Base-by-base conservation (phyloP, 2,888 invertebrate species). In the Serripes groenlandicus region DNA sequence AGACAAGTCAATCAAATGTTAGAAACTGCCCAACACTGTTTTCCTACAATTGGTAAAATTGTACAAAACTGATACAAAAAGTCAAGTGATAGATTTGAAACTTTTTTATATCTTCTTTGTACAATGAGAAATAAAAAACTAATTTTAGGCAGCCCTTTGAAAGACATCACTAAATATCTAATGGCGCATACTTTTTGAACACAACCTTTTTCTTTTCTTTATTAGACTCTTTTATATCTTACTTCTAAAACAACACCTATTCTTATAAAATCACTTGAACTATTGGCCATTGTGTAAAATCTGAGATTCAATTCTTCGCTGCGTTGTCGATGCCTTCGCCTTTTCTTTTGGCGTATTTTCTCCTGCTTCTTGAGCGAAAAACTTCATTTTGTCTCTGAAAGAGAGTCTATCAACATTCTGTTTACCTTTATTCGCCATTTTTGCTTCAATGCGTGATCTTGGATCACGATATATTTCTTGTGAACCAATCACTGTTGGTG, bases 321-420 rank as follows among this genome's bases (percentile, higher is more conserved):
- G 98, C 75, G 98, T 98, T 91, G 98, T 96, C 54, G 99, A 99
- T 95, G 98, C 98, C 96, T 99, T 99, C 79, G 98, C 97, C 96
- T 98, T 98, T 95, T 98, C 98, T 95, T 97, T 97, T 88, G 98
- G 98, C 83, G 98, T 98, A 93, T 97, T 96, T 94, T 99, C 98
- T 58, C 99, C 99, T 21, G 98, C 97, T 95, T 99, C 99, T 95
- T 97, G 96, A 60, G 99, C 99, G 96, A 99, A 99, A 97, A 99
- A 98, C 95, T 98, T 98, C 99, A 99, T 99, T 95, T 99, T 99
- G 95, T 99, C 99, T 94, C 98, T 97, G 95, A 99, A 99, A 78
- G 98, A 98, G 83, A 99, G 96, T 92, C 98, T 98, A 94, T 99
- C 99, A 1, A 86, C 80, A 42, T 86, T 89, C 26, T 87, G 83